Evolutionary conservation across 2,888 invertebrate species (phyloP), one percentile per base, ranked within the genome.

Genomic region (Polydrusus cervinus): DNA sequence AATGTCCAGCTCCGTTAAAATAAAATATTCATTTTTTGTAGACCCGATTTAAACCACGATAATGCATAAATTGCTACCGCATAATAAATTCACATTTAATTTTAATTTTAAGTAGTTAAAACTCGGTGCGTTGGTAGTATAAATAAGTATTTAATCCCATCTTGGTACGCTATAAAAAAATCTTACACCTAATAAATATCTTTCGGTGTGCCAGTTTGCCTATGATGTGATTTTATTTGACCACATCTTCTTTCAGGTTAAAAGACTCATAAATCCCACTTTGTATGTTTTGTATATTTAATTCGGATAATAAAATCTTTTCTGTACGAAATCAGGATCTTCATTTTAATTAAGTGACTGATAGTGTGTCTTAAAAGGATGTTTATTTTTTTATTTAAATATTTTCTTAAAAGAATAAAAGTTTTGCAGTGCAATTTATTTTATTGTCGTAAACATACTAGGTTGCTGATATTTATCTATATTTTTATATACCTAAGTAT

Each of bases 281-380:
- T 45, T 30, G 62, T 47, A 45, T 64, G 47, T 30, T 64, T 45
- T 64, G 30, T 47, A 20, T 47, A 45, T 62, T 62, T 64, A 47
- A 64, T 64, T 64, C 18, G 45, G 45, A 45, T 64, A 45, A 64
- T 64, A 64, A 64, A 65, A 65, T 34, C 11, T 34, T 65, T 65
- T 3, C 20, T 30, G 2, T 43, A 49, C 13, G 16, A 57, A 57
- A 57, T n/a, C 38, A 38, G 38, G 16, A 14, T 11, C 11, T 30
- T 53, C 13, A 13, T 57, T 38, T 57, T 25, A 57, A 57, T 38
- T 51, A 51, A 51, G 3, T 51, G 20, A 9, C 10, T 11, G 11
- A n/a, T 20, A 25, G 51, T 20, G 18, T 51, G 20, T 45, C n/a
- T 16, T 47, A 47, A 47, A n/a, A 16, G 1, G 47, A 2, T 16